A percentile compares a stretch with the other conserved stretches of the same genome.
phyloP scores from a whole-genome alignment of 2,797 vertebrate genomes.

The Pitangus sulphuratus region DNA sequence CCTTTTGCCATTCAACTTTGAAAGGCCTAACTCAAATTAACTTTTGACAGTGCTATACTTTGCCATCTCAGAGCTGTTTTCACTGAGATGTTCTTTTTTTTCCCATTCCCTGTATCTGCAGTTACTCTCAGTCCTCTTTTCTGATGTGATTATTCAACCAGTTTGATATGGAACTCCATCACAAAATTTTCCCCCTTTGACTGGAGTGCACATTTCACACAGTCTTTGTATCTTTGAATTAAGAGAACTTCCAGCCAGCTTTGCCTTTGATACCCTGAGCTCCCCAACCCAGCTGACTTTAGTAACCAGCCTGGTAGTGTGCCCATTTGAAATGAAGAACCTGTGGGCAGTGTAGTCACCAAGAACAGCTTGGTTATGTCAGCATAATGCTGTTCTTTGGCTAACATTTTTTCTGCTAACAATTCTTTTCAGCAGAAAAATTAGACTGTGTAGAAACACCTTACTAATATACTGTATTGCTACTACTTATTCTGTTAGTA shows the following conservation, averaged over 20 bases:
- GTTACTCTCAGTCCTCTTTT: not conserved
- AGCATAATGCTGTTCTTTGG: not conserved
- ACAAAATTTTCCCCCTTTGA: not conserved
- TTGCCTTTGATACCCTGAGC: not conserved
- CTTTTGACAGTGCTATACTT: not conserved
- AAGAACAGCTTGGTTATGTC: not conserved
- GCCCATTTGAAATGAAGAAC: not conserved
- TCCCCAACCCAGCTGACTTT: not conserved
- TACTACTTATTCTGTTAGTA: not conserved
- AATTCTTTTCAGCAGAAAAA: not conserved
- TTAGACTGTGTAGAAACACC: not conserved
- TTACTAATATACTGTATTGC: not conserved
- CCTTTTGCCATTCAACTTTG: not conserved
- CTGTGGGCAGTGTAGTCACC: not conserved
- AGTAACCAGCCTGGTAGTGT: not conserved
- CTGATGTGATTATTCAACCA: not conserved
- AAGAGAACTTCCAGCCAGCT: not conserved
- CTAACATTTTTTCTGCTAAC: not conserved
- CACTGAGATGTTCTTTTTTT: accelerated
- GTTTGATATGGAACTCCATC: not conserved
- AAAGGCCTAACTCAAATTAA: not conserved
- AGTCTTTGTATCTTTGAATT: not conserved
- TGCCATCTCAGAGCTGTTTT: not conserved
- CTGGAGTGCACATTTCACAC: not conserved
- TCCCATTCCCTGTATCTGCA: not conserved